Evolutionary conservation across 2,888 invertebrate species (phyloP), one percentile per base, ranked within the genome.

Genomic region (Ommatoiulus sabulosus): DNA sequence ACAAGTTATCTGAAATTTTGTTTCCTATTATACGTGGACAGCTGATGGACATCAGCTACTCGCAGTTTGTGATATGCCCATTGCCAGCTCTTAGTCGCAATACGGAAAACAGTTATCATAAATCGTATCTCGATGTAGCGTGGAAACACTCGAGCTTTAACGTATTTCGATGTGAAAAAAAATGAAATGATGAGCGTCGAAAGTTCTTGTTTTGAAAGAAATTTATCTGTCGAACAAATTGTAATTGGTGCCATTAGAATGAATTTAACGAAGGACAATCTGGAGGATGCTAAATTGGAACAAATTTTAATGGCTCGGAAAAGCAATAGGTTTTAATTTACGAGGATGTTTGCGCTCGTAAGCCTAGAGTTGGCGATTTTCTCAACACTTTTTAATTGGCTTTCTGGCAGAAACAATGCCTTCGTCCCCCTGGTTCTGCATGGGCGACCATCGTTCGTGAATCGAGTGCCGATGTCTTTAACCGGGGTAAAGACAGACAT

Each of bases 221-320:
- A 72, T 24, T 24, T 72, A n/a, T 24, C 72, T 8, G 24, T 72
- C 24, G 72, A 72, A 72, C 72, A 72, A 72, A 72, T 72, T 72
- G 72, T 72, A 24, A 72, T 72, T 72, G 72, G 24, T 72, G 24
- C 72, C n/a, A 72, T 24, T 72, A 72, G 57, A 24, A 72, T 72
- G 72, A 24, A 24, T 72, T 72, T 72, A 24, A 72, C 72, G 24
- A 24, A 24, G 10, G 24, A 8, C 24, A 72, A n/a, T 63, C 20
- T 20, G 10, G 20, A n/a, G 5, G n/a, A 46, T n/a, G n/a, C 57
- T 72, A 20, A 24, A 72, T 72, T 72, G 72, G n/a, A 24, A 7
- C 72, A 72, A 72, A 72, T 72, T 72, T 72, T 72, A 72, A 72
- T 72, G 72, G 5, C 72, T 72, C 72, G 6, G 72, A 72, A 57